Evolutionary conservation across 1,140 invertebrate genomes (phyloP).

Genomic region (Drosophila asahinai): DNA sequence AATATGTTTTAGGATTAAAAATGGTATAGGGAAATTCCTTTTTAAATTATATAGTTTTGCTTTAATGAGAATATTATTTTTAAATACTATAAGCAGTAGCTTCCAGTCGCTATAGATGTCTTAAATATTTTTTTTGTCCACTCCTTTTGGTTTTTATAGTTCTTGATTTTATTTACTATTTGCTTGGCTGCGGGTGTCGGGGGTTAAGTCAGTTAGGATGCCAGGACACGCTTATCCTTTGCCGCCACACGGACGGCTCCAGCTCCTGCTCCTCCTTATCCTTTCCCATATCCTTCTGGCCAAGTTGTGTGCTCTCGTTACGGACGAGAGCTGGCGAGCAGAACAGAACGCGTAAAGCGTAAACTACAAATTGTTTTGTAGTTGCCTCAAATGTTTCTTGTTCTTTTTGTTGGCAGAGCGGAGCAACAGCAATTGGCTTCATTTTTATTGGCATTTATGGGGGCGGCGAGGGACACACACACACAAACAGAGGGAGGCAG

Average conservation of each 20-base stretch:
- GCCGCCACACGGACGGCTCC: background rate
- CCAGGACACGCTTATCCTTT: conserved; percentile 47
- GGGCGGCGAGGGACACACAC: background rate
- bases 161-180: conserved; percentile 80
- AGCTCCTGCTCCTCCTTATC: background rate
- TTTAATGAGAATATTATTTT: too few species aligned
- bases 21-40: too few species aligned
- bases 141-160: conserved; percentile 56
- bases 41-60: too few species aligned
- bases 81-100: background rate
- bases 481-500: background rate
- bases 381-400: conserved; percentile 48
- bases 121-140: background rate
- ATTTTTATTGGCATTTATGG: conserved; percentile 73
- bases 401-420: conserved; percentile 26
- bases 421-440: conserved; percentile 73
- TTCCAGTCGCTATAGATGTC: too few species aligned
- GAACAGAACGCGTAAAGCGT: conserved; percentile 66
- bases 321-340: conserved; percentile 24
- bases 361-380: conserved; percentile 80
- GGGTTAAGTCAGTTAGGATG: conserved; percentile 20
- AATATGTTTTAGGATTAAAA: too few species aligned
- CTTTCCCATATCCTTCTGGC: conserved; percentile 5
- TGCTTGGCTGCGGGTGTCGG: conserved; percentile 45
- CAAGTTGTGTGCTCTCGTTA: conserved; percentile 21